Conservation (phyloP, 2,113 vertebrate genomes). For the Saccopteryx bilineata region DNA sequence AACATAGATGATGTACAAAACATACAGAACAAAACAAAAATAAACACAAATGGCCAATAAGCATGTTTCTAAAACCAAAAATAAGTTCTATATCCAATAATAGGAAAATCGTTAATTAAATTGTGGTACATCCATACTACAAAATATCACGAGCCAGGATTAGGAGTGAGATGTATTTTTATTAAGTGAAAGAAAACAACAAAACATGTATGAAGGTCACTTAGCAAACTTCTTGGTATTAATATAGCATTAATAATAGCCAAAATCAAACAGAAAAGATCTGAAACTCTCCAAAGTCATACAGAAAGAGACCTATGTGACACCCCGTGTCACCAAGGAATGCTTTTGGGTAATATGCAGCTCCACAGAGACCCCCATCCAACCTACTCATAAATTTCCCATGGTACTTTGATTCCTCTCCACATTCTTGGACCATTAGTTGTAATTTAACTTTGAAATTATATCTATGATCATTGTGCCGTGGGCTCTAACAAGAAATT, state of each 20-base stretch:
- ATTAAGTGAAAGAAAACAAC: constrained; percentile 59
- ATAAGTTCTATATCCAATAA: neutral
- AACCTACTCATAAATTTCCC: neutral
- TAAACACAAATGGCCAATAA: neutral
- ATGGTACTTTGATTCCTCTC: neutral
- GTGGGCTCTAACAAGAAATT: constrained; percentile 7
- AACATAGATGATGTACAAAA: neutral
- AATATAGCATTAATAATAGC: neutral
- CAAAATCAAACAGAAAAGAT: neutral
- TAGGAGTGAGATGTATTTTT: constrained; percentile 48
- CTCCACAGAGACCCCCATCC: neutral
- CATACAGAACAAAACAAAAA: neutral
- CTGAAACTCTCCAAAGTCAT: constrained; percentile 2
- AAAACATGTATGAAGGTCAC: neutral
- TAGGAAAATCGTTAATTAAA: constrained; percentile 7
- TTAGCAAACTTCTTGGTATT: neutral
- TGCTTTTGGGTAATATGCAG: neutral
- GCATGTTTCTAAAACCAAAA: neutral
- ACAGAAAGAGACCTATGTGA: neutral
- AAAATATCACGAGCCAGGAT: constrained; percentile 16
- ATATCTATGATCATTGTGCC: neutral
- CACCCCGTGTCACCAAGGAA: neutral
- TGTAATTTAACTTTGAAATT: constrained; percentile 41
- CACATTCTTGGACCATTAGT: neutral
- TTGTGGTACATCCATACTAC: neutral